Evolutionary conservation across 2,888 invertebrate species (phyloP).

Genomic region (Lasioglossum vierecki): DNA sequence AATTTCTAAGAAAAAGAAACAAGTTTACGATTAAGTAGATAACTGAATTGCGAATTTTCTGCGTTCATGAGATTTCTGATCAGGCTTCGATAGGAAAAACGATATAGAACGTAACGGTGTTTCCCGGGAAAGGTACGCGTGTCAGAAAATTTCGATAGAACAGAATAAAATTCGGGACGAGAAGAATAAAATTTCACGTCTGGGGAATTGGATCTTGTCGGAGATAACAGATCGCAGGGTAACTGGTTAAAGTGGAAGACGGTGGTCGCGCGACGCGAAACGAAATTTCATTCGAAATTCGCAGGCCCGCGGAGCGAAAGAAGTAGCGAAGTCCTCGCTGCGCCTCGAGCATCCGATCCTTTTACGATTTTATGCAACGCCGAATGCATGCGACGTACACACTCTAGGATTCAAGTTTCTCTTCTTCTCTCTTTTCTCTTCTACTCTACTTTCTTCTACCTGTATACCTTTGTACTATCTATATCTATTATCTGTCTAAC

Average conservation of each 20-base stretch:
- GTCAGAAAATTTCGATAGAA: not conserved
- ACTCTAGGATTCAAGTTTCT: conserved; percentile 82
- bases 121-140: not conserved
- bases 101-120: not conserved
- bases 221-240: not conserved
- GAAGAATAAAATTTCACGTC: not conserved
- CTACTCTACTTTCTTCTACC: not conserved
- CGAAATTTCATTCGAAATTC: not conserved
- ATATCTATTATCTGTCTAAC: not conserved
- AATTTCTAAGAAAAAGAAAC: too few species aligned
- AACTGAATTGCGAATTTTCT: not conserved
- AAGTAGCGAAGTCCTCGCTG: conserved; percentile 44
- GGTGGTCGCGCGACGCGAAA: not conserved
- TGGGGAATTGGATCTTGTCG: not conserved
- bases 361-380: conserved; percentile 68
- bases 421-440: conserved; percentile 60
- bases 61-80: not conserved
- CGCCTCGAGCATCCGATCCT: conserved; percentile 61
- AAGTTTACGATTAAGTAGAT: too few species aligned
- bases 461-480: not conserved
- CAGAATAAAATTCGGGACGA: too few species aligned
- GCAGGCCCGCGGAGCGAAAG: conserved; percentile 22
- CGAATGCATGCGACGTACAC: conserved; percentile 81
- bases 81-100: not conserved
- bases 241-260: not conserved